Evolutionary conservation across 1,140 invertebrate genomes (phyloP).

Genomic region (Daktulosphaira vitifoliae): DNA sequence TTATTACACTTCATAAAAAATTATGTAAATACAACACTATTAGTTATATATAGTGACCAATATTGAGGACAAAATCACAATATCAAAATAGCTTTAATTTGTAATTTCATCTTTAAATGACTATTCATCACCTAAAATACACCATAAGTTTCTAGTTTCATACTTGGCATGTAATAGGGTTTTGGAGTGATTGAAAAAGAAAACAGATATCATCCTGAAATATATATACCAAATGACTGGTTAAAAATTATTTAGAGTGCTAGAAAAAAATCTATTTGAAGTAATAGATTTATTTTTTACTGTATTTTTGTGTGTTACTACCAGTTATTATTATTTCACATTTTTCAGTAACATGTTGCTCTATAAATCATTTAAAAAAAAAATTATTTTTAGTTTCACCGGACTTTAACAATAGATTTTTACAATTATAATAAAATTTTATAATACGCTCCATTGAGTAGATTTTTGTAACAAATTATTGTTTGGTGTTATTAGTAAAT

Average conservation of each 20-base stretch:
- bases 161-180: slow-evolving; percentile 33
- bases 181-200: slow-evolving; percentile 35
- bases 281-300: too few species aligned
- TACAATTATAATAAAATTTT: too few species aligned
- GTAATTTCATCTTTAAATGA: slow-evolving; percentile 30
- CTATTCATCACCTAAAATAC: slow-evolving; percentile 30
- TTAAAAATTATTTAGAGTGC: slow-evolving; percentile 17
- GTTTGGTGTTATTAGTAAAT: too few species aligned
- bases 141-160: slow-evolving; percentile 36
- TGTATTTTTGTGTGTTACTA: too few species aligned
- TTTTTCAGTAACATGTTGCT: too few species aligned
- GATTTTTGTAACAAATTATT: too few species aligned
- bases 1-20: slow-evolving; percentile 36
- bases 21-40: background rate
- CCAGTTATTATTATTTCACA: too few species aligned
- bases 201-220: slow-evolving; percentile 21
- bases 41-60: slow-evolving; percentile 42
- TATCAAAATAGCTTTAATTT: slow-evolving; percentile 42
- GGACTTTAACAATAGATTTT: too few species aligned
- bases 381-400: too few species aligned
- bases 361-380: too few species aligned
- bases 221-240: slow-evolving; percentile 33
- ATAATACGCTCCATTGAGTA: too few species aligned
- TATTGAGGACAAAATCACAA: slow-evolving; percentile 43
- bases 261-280: slow-evolving; percentile 17